Conservation (phyloP, 2,888 invertebrate species). For the Bibio marci region DNA sequence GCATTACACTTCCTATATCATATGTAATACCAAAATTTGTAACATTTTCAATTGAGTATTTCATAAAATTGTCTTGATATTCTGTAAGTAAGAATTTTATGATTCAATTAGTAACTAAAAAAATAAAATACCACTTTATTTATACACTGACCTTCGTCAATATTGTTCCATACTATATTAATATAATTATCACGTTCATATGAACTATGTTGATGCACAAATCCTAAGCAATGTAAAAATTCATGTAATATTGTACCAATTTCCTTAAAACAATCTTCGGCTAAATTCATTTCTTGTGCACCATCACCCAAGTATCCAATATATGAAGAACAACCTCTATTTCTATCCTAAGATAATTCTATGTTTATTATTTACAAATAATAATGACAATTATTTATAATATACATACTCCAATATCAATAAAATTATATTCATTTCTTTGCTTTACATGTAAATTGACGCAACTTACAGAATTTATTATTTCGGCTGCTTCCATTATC, state of each 20-base stretch:
- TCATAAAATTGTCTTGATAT: slow-evolving; percentile 45
- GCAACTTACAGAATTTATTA: no score
- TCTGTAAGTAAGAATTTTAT: slow-evolving; percentile 19
- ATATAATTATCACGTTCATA: slow-evolving; percentile 52
- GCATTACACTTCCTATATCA: slow-evolving; percentile 58
- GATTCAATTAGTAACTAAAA: no score
- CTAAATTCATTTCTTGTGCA: slow-evolving; percentile 30
- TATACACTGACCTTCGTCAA: slow-evolving; percentile 31
- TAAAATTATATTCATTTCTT: no score
- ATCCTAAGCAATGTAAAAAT: slow-evolving; percentile 53
- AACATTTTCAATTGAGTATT: slow-evolving; percentile 33
- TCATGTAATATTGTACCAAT: slow-evolving; percentile 49
- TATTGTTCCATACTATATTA: slow-evolving; percentile 46
- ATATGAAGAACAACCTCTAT: slow-evolving; percentile 30
- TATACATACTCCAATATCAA: no score
- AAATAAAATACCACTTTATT: no score
- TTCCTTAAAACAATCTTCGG: slow-evolving; percentile 29
- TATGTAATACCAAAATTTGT: slow-evolving; percentile 43
- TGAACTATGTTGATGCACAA: slow-evolving; percentile 59
- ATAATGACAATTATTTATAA: no score
- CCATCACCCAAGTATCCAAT: slow-evolving; percentile 30
- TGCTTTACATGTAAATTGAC: no score
- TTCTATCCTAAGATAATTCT: no score
- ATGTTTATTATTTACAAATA: no score
- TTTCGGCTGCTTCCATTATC: no score